Percentiles rank a stretch among this genome's conserved stretches.
These are phyloP conservation scores for Rhincodon typus DNA, from an alignment of 2,797 vertebrate genomes.

Conservation along the genomic window DNA sequence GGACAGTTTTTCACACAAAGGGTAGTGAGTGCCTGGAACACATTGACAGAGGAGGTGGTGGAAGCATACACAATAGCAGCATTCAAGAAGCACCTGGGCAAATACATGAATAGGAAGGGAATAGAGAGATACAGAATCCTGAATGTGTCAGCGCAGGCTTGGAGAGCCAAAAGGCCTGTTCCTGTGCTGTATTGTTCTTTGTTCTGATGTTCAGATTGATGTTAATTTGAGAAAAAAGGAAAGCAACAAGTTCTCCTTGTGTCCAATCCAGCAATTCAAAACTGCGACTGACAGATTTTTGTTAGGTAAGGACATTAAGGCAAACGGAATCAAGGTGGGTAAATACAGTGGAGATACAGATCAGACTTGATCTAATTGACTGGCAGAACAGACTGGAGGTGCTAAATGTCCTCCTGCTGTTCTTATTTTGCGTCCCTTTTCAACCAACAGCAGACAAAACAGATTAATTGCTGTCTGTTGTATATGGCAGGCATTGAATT, in stretches of 20 bases:
- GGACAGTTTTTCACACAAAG: no score
- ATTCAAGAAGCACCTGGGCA: no score
- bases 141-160: no score
- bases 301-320: not conserved
- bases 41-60: no score
- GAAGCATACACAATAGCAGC: no score
- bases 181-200: no score
- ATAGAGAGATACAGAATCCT: no score
- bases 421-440: not conserved
- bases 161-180: no score
- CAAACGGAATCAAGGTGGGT: not conserved
- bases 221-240: not conserved
- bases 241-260: not conserved
- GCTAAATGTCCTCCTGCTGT: not conserved
- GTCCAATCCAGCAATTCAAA: not conserved
- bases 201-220: not conserved
- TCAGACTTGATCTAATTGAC: not conserved
- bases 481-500: not conserved
- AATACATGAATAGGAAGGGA: no score
- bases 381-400: not conserved
- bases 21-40: no score
- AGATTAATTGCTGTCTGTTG: not conserved
- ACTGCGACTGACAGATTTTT: not conserved
- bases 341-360: not conserved
- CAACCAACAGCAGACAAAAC: not conserved